A percentile compares a stretch with the other conserved stretches of the same genome.
Conservation (phyloP, 2,888 invertebrate species). For the Rhorus exstirpatorius region DNA sequence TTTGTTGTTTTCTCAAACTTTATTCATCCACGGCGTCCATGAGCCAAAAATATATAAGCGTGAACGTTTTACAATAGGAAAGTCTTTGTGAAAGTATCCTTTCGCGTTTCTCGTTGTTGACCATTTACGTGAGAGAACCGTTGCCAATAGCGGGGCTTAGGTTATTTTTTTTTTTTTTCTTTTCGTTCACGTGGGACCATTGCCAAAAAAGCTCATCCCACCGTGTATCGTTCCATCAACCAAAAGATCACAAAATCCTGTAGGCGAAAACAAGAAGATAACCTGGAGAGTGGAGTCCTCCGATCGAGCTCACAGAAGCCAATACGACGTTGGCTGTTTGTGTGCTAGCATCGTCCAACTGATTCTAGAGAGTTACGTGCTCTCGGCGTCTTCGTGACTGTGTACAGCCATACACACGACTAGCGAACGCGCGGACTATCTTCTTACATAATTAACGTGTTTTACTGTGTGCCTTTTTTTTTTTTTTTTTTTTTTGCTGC, state of each 20-base stretch:
- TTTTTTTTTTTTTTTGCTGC: slow-evolving; percentile 26
- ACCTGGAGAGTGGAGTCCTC: slow-evolving; percentile 26
- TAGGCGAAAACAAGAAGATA: background rate
- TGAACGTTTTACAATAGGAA: background rate
- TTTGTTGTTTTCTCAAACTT: background rate
- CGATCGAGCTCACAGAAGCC: slow-evolving; percentile 20
- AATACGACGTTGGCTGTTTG: slow-evolving; percentile 28
- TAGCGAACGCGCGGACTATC: slow-evolving; percentile 22
- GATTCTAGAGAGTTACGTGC: slow-evolving; percentile 21
- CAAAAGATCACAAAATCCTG: background rate
- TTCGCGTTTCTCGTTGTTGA: background rate
- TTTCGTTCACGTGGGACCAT: slow-evolving; percentile 53
- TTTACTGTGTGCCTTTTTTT: background rate
- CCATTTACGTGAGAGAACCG: background rate
- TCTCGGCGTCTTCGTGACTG: slow-evolving; percentile 7
- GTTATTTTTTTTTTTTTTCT: background rate
- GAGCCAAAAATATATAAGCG: background rate
- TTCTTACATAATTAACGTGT: slow-evolving; percentile 57
- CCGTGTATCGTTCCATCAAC: slow-evolving; percentile 4
- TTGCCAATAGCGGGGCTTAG: background rate
- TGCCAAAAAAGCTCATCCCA: slow-evolving; percentile 57
- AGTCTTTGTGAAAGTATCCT: background rate
- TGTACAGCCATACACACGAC: background rate
- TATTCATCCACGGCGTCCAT: background rate
- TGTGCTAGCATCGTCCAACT: slow-evolving; percentile 20